A percentile compares a stretch with the other conserved stretches of the same genome.
Evolutionary conservation across 2,113 vertebrate genomes (phyloP).

Genomic region (Corvus moneduloides): DNA sequence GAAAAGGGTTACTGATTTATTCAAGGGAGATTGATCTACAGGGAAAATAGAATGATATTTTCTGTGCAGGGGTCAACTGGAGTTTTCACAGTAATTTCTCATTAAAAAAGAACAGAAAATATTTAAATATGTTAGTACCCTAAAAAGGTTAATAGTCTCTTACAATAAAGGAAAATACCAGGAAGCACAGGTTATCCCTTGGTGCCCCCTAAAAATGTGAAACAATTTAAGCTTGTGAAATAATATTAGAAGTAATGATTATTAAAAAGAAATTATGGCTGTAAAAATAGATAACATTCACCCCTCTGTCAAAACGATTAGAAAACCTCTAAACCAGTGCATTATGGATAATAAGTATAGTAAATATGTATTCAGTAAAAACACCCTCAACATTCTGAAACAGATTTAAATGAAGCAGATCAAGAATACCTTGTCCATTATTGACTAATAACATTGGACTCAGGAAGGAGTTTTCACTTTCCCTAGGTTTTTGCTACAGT

Average conservation of each 20-base stretch:
- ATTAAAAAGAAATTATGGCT: neutral
- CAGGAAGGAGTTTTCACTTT: neutral
- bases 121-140: neutral
- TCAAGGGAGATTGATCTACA: neutral
- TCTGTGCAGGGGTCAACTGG: neutral
- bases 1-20: neutral
- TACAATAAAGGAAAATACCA: neutral
- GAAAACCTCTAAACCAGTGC: neutral
- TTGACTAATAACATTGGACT: neutral
- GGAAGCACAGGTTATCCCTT: neutral
- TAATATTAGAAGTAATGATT: neutral
- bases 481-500: neutral
- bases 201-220: neutral
- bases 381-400: neutral
- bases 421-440: neutral
- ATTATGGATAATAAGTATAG: neutral
- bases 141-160: neutral
- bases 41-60: neutral
- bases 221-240: neutral
- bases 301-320: rapidly evolving
- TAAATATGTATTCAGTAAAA: neutral
- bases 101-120: neutral
- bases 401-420: neutral
- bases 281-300: neutral
- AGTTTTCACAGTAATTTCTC: neutral